Conservation (phyloP, 2,888 invertebrate species). For the Augochlorella aurata region DNA sequence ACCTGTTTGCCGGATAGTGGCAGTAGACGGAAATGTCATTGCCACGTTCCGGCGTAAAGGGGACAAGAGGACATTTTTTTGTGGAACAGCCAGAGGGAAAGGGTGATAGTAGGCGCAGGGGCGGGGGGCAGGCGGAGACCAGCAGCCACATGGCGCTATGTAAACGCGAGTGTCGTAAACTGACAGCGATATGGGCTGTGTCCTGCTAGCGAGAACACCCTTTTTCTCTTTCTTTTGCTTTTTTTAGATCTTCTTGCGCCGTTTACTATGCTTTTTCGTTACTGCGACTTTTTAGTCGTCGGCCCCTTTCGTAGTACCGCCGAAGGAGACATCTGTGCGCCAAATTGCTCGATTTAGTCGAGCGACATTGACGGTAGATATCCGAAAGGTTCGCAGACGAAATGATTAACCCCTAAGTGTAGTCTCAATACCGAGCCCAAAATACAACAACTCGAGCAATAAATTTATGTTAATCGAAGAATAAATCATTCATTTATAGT, state of each 20-base stretch:
- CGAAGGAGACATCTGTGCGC: slow-evolving; percentile 54
- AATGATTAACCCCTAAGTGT: background rate
- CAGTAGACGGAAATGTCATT: slow-evolving; percentile 72
- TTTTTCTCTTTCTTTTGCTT: slow-evolving; percentile 35
- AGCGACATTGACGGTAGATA: background rate
- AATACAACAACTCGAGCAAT: background rate
- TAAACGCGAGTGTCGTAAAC: slow-evolving; percentile 74
- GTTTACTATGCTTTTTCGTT: slow-evolving; percentile 29
- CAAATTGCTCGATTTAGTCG: slow-evolving; percentile 44
- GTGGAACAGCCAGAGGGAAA: slow-evolving; percentile 12
- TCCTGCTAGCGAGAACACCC: slow-evolving; percentile 60
- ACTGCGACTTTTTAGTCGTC: slow-evolving; percentile 32
- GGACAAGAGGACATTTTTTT: slow-evolving; percentile 46
- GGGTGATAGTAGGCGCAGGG: slow-evolving; percentile 16
- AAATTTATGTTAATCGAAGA: background rate
- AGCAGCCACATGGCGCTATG: slow-evolving; percentile 75
- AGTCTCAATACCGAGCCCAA: background rate
- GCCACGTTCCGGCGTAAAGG: slow-evolving; percentile 61
- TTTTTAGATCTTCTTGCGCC: slow-evolving; percentile 31
- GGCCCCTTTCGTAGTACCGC: slow-evolving; percentile 50
- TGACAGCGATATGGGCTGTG: slow-evolving; percentile 71
- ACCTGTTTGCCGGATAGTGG: slow-evolving; percentile 59
- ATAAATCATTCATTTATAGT: background rate
- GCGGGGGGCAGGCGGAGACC: slow-evolving; percentile 27
- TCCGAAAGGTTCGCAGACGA: background rate